phyloP scores from a whole-genome alignment of 2,797 vertebrate genomes.

The Melopsittacus undulatus region DNA sequence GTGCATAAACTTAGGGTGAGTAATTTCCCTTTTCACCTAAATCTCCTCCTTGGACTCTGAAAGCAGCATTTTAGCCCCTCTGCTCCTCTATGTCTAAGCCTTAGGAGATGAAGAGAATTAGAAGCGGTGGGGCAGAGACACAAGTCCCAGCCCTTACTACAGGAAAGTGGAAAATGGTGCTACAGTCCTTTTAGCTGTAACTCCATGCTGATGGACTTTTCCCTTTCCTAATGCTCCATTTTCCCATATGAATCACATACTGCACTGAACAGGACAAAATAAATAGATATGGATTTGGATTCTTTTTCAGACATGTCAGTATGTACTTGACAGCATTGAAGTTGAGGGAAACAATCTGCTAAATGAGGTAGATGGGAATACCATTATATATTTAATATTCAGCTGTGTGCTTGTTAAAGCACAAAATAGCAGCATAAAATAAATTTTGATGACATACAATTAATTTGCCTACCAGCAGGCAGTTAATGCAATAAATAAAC shows the following conservation, averaged over 20 bases:
- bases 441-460: slow-evolving; percentile 18
- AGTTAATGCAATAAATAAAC: slow-evolving; percentile 32
- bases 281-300: background rate
- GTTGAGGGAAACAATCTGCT: background rate
- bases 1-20: background rate
- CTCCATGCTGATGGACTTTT: background rate
- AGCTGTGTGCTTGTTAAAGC: background rate
- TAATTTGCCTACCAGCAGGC: slow-evolving; percentile 33
- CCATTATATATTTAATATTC: background rate
- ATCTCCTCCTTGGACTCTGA: background rate
- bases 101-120: background rate
- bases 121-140: background rate
- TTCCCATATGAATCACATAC: background rate
- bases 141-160: background rate
- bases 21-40: background rate
- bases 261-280: background rate
- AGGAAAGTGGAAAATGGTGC: accelerated
- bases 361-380: background rate
- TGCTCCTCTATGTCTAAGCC: background rate
- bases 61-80: background rate
- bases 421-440: background rate
- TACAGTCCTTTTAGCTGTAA: background rate
- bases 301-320: background rate
- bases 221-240: background rate
- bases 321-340: background rate